Evolutionary conservation across 2,797 vertebrate genomes (phyloP).

Genomic region (Furcifer pardalis): DNA sequence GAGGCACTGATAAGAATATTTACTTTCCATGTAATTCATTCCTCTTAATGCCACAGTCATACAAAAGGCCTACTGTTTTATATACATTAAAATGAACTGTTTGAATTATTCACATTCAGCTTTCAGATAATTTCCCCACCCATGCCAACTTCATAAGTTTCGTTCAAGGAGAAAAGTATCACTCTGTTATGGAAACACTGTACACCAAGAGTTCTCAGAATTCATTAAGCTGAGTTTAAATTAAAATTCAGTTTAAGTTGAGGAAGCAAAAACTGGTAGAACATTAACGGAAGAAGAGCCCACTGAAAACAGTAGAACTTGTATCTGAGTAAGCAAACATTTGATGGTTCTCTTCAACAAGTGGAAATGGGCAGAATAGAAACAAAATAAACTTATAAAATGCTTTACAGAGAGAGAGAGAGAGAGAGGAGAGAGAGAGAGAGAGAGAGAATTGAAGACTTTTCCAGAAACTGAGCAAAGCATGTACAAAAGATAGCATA

Average conservation of each 20-base stretch:
- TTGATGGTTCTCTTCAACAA: background rate
- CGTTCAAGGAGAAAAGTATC: background rate
- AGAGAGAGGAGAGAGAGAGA: no score
- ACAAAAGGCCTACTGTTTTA: background rate
- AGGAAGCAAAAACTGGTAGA: background rate
- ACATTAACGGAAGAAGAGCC: background rate
- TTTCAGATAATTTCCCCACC: background rate
- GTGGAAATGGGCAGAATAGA: background rate
- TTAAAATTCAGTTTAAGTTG: background rate
- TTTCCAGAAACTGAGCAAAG: background rate
- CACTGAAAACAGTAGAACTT: background rate
- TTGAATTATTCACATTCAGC: background rate
- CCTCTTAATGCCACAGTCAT: background rate
- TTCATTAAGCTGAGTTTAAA: background rate
- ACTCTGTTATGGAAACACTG: background rate
- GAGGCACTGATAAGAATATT: slow-evolving; percentile 1
- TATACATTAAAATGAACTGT: no score
- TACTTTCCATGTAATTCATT: background rate
- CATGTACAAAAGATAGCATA: background rate
- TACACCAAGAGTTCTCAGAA: background rate
- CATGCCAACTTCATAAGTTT: background rate
- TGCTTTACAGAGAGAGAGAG: no score
- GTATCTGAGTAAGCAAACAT: background rate
- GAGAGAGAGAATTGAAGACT: no score
- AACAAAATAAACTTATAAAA: background rate